phyloP scores from a whole-genome alignment of 1,140 invertebrate species.

The Papilio polytes region DNA sequence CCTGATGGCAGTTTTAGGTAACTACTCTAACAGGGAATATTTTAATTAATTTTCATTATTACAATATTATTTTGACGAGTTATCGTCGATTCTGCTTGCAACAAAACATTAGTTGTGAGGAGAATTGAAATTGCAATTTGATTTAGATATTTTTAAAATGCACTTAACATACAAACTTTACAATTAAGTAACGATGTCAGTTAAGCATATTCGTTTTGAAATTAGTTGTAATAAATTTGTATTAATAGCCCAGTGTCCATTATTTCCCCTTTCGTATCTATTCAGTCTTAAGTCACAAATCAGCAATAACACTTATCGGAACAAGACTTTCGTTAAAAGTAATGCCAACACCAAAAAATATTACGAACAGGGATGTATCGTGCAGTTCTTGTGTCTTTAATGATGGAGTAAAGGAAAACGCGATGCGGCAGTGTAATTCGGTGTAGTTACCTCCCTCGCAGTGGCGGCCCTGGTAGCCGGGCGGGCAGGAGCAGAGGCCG shows the following conservation, averaged over 20 bases:
- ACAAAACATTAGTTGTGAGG: no score
- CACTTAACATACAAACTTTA: background rate
- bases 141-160: background rate
- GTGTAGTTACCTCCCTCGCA: slow-evolving; percentile 92
- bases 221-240: slow-evolving; percentile 16
- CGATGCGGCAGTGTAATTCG: background rate
- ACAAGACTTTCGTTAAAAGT: background rate
- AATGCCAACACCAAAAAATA: background rate
- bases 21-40: background rate
- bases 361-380: no score
- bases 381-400: no score
- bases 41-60: background rate
- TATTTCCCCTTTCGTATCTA: no score
- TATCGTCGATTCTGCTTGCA: background rate
- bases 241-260: background rate
- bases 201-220: background rate
- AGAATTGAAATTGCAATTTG: no score
- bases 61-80: no score
- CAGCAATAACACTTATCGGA: background rate
- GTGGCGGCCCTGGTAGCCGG: slow-evolving; percentile 95
- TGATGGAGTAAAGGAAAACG: no score
- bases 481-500: slow-evolving; percentile 93
- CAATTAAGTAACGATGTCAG: background rate
- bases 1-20: background rate
- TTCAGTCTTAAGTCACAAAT: no score